These are phyloP conservation scores for Geophilus truncorum DNA, from an alignment of 2,888 invertebrate genomes.

Conservation along the genomic window DNA sequence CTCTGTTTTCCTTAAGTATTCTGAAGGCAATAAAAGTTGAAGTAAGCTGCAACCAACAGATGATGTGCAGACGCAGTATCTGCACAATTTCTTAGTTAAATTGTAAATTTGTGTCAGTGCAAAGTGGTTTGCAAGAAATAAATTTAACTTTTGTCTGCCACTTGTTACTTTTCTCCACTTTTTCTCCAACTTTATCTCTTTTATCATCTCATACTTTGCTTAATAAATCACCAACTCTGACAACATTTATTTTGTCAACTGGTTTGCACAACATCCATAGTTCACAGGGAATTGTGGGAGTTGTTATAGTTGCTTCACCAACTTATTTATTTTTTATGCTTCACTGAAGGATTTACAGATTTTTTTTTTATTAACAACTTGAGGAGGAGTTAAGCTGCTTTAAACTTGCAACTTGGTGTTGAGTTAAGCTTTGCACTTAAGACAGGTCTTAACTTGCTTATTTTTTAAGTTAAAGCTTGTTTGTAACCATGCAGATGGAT, in stretches of 20 bases:
- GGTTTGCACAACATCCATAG: not conserved
- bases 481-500: not conserved
- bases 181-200: not conserved
- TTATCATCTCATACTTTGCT: not conserved
- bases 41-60: not conserved
- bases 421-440: not conserved
- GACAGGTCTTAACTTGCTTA: not conserved
- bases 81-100: not conserved
- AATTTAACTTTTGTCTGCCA: not conserved
- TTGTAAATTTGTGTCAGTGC: slow-evolving; percentile 12
- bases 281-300: not conserved
- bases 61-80: not conserved
- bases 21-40: not conserved
- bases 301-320: not conserved
- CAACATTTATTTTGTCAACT: slow-evolving; percentile 4
- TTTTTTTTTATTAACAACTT: not conserved
- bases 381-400: not conserved
- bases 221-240: not conserved
- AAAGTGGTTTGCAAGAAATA: not conserved
- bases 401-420: not conserved
- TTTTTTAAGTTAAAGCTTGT: not conserved
- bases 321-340: not conserved
- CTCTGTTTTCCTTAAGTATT: not conserved
- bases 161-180: not conserved
- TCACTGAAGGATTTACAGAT: not conserved